phyloP scores from a whole-genome alignment of 2,888 invertebrate genomes.

The Pherbina coryleti region DNA sequence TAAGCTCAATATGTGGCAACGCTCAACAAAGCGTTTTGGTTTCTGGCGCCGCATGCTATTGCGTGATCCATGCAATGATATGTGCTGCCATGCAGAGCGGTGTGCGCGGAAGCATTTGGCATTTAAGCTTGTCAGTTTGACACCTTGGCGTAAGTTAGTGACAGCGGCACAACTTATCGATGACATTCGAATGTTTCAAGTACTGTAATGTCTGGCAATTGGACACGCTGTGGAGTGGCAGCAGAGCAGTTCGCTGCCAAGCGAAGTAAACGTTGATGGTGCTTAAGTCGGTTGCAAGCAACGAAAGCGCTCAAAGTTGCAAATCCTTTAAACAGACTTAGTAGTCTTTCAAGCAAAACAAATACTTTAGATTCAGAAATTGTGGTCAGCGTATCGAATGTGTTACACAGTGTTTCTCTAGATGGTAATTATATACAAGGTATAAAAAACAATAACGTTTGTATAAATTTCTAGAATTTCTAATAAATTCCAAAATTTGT shows the following conservation, averaged over 20 bases:
- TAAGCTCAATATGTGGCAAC: conserved; percentile 54
- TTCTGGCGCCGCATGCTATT: neutral
- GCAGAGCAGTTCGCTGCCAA: conserved; percentile 7
- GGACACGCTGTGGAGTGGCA: conserved; percentile 47
- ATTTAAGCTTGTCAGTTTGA: conserved; percentile 53
- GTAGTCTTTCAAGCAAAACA: too few species aligned
- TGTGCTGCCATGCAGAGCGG: neutral
- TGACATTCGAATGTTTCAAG: conserved; percentile 23
- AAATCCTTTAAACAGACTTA: too few species aligned
- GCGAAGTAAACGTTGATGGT: too few species aligned
- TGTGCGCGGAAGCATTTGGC: conserved; percentile 18
- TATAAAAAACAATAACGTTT: too few species aligned
- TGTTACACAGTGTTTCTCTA: too few species aligned
- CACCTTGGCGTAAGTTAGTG: conserved; percentile 43
- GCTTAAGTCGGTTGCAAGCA: too few species aligned
- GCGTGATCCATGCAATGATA: neutral
- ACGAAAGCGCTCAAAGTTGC: too few species aligned
- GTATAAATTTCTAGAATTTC: too few species aligned
- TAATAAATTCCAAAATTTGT: too few species aligned
- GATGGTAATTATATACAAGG: too few species aligned
- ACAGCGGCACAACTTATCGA: conserved; percentile 35
- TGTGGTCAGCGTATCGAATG: too few species aligned
- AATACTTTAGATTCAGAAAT: too few species aligned
- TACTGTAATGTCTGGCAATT: conserved; percentile 43
- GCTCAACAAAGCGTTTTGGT: neutral